A percentile compares a stretch with the other conserved stretches of the same genome.
Evolutionary conservation across 1,140 invertebrate species (phyloP).

Genomic region (Penaeus japonicus): DNA sequence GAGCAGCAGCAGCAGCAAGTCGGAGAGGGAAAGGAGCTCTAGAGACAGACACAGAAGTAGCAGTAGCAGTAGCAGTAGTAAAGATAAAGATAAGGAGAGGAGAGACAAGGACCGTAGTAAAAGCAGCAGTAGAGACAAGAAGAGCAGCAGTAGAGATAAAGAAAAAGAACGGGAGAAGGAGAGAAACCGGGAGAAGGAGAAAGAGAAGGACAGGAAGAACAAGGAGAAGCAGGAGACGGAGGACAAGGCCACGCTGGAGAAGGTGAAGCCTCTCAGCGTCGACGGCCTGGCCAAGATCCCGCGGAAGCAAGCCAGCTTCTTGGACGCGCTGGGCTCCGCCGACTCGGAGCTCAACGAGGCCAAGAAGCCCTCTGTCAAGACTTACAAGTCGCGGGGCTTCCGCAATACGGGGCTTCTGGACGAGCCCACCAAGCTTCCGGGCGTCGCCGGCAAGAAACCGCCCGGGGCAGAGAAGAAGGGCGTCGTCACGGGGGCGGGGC

Average conservation of each 20-base stretch:
- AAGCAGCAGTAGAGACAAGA: slow-evolving; percentile 25
- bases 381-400: slow-evolving; percentile 54
- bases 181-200: not conserved
- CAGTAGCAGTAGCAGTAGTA: slow-evolving; percentile 1
- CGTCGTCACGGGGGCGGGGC: slow-evolving; percentile 36
- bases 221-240: slow-evolving; percentile 42
- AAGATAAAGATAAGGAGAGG: slow-evolving; percentile 21
- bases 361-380: slow-evolving; percentile 52
- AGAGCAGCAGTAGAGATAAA: slow-evolving; percentile 18
- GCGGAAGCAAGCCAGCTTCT: slow-evolving; percentile 44
- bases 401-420: slow-evolving; percentile 54
- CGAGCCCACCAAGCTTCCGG: slow-evolving; percentile 33
- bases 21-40: slow-evolving; percentile 37
- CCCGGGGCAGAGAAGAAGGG: not conserved
- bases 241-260: slow-evolving; percentile 55
- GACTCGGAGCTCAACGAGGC: slow-evolving; percentile 35
- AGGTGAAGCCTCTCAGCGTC: slow-evolving; percentile 51
- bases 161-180: slow-evolving; percentile 36
- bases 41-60: slow-evolving; percentile 5
- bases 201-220: slow-evolving; percentile 38
- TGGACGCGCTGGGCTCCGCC: slow-evolving; percentile 56
- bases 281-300: slow-evolving; percentile 57
- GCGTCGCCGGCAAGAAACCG: slow-evolving; percentile 28
- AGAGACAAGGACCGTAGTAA: slow-evolving; percentile 14
- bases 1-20: not conserved